Evolutionary conservation across 2,888 invertebrate species (phyloP), one percentile per base, ranked within the genome.

Genomic region (Chrysolina haemoptera): DNA sequence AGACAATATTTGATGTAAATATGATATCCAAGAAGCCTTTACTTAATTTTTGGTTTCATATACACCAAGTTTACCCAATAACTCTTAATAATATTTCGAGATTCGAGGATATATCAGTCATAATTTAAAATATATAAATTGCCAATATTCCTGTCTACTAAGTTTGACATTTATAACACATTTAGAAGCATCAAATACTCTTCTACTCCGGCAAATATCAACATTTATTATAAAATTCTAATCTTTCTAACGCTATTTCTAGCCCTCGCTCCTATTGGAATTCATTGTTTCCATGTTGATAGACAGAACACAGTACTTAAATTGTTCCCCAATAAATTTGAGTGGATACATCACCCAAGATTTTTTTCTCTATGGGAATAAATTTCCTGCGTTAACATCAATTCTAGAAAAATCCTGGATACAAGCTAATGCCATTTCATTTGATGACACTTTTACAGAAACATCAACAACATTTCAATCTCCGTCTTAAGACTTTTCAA

Each of bases 161-260:
- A n/a, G 12, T 22, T 55, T 55, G 12, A 55, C 55, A 55, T 55
- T 59, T 22, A 59, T 27, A 59, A 59, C 9, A 59, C 59, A 59
- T 59, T 22, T 59, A 59, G 9, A 59, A 59, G 59, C 59, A 59
- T 59, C n/a, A 14, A 35, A 59, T 53, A 20, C 53, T 53, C 20
- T 20, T 59, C 59, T 59, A 59, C 59, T 59, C 35, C 9, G 2
- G 22, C 59, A 59, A 59, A 59, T 59, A 46, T 46, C n/a, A 59
- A 59, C 59, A 59, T 35, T 35, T 35, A 59, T 59, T 59, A 59
- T 59, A 59, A 59, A 59, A 59, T 35, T n/a, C 59, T 59, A 59
- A 0, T 59, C 27, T 59, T 16, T 59, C 59, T 59, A 35, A 59
- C 8, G 59, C 16, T 59, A 27, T 59, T 27, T n/a, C 14, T 59